Percentiles rank a stretch among this genome's conserved stretches.
Conservation (phyloP, 1,140 invertebrate genomes). For the Diachasma alloeum region DNA sequence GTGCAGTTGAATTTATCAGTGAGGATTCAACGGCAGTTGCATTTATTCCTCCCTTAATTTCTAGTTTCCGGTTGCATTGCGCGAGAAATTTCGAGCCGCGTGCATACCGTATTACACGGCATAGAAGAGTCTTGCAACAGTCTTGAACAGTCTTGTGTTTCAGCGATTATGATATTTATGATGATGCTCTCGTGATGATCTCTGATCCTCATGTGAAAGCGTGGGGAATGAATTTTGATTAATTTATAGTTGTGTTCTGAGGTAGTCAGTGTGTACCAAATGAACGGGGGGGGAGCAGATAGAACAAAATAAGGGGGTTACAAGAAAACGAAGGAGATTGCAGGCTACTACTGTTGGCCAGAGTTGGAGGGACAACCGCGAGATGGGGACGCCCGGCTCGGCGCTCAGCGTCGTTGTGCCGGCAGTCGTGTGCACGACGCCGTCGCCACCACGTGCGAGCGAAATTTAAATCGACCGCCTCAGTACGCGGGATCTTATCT, state of each 20-base stretch:
- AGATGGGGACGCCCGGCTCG: constrained; percentile 28
- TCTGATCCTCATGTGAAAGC: constrained; percentile 3
- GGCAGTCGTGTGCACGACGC: constrained; percentile 26
- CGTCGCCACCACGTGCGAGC: constrained; percentile 27
- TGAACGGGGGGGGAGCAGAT: not conserved
- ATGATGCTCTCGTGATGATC: not conserved
- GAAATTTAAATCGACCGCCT: constrained; percentile 26
- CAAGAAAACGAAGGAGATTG: not conserved
- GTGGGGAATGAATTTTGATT: not conserved
- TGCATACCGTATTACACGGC: not conserved
- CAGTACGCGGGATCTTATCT: constrained; percentile 13
- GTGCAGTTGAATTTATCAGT: not conserved
- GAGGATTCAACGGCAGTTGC: not conserved
- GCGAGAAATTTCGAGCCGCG: not conserved
- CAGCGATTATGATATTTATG: not conserved
- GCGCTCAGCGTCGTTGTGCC: constrained; percentile 7
- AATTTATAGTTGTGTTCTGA: not conserved
- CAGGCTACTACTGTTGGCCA: not conserved
- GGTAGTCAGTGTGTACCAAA: not conserved
- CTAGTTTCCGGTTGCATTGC: not conserved
- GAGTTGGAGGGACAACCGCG: constrained; percentile 26
- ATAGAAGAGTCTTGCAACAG: not conserved
- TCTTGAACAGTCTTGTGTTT: too few species aligned
- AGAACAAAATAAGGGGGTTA: not conserved
- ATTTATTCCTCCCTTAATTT: not conserved